Conservation (phyloP, 2,888 invertebrate genomes). For the Cosmia trapezina region DNA sequence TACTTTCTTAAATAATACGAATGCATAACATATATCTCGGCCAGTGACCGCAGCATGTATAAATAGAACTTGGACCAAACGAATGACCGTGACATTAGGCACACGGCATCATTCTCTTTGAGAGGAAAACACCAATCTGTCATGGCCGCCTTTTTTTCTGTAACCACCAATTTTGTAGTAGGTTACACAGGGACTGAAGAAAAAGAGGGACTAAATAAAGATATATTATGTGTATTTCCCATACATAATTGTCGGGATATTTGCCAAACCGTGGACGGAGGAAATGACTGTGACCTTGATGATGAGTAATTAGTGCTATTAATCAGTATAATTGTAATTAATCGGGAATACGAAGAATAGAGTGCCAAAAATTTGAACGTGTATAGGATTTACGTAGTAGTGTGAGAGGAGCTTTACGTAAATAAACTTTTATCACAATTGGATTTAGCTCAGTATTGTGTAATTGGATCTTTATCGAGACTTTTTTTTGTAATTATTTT, state of each 20-base stretch:
- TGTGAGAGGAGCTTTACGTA: background rate
- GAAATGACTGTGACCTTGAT: conserved; percentile 21
- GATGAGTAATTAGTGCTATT: conserved; percentile 26
- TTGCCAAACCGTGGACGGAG: conserved; percentile 31
- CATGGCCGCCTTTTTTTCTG: conserved; percentile 43
- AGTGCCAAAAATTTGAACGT: conserved; percentile 28
- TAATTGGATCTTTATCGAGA: background rate
- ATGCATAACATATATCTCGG: conserved; percentile 9
- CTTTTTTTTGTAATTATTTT: background rate
- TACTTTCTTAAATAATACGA: conserved; percentile 12
- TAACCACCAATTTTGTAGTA: conserved; percentile 33
- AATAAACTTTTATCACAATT: background rate
- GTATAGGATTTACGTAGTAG: background rate
- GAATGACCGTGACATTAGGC: conserved; percentile 52
- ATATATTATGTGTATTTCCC: conserved; percentile 2
- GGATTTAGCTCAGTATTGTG: background rate
- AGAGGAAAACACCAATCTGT: conserved; percentile 53
- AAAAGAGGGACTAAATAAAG: conserved; percentile 3
- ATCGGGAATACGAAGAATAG: conserved; percentile 16
- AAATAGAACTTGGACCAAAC: conserved; percentile 49
- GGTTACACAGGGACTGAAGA: background rate
- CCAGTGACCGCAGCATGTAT: conserved; percentile 19
- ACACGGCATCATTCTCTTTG: conserved; percentile 39
- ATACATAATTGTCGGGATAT: conserved; percentile 29
- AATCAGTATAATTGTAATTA: conserved; percentile 31